These are phyloP conservation scores for Drosophila watanabei DNA, from an alignment of 1,140 invertebrate genomes.

Conservation along the genomic window DNA sequence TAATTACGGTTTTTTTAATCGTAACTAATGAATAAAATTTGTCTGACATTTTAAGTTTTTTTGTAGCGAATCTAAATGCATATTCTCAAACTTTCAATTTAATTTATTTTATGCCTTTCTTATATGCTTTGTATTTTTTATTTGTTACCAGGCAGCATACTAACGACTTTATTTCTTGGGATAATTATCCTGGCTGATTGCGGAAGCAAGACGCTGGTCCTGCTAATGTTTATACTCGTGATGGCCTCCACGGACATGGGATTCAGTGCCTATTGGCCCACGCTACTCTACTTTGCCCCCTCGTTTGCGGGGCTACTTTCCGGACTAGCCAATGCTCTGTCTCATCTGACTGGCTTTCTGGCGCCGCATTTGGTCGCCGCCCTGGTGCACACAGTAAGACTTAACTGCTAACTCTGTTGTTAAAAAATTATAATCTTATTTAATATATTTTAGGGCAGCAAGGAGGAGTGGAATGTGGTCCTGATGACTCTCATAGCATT, in stretches of 20 bases:
- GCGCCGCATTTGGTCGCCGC: constrained; percentile 55
- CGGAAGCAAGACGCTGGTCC: constrained; percentile 47
- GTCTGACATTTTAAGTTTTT: neutral
- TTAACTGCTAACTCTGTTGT: neutral
- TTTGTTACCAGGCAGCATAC: constrained; percentile 36
- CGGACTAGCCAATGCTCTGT: constrained; percentile 68
- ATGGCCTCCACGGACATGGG: constrained; percentile 64
- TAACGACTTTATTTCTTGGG: constrained; percentile 38
- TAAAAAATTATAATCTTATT: neutral
- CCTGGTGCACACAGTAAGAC: constrained; percentile 66
- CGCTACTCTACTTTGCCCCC: constrained; percentile 73
- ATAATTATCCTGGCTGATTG: constrained; percentile 55
- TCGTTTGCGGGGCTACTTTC: constrained; percentile 74
- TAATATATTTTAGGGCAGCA: constrained; percentile 56
- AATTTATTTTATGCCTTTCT: neutral
- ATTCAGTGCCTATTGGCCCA: constrained; percentile 78
- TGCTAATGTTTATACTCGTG: constrained; percentile 58
- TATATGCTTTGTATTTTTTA: neutral
- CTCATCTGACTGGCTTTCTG: constrained; percentile 69
- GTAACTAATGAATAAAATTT: neutral
- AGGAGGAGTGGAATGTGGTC: constrained; percentile 72
- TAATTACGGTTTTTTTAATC: neutral
- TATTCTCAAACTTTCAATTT: neutral
- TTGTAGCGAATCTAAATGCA: neutral
- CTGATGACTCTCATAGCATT: constrained; percentile 48